These are phyloP conservation scores for Agapornis canus DNA, from an alignment of 2,797 vertebrate genomes.

Conservation along the genomic window DNA sequence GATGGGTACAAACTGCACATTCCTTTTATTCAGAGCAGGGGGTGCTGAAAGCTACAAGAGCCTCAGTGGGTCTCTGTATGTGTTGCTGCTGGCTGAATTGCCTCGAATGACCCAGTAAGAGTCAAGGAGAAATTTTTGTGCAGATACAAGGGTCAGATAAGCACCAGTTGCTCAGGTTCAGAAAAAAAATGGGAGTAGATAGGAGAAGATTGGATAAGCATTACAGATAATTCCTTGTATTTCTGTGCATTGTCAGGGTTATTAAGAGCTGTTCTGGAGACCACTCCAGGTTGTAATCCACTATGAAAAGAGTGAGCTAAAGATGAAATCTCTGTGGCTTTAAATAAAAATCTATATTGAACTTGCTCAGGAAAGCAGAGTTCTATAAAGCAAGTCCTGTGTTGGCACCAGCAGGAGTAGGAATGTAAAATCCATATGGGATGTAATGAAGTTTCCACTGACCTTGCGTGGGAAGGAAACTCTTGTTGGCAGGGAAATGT, in stretches of 20 bases:
- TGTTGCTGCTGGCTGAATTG: not conserved
- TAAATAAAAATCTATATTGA: not conserved
- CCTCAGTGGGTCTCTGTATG: rapidly evolving
- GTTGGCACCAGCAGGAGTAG: constrained; percentile 9
- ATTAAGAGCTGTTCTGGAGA: not conserved
- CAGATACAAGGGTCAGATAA: not conserved
- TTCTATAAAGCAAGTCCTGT: not conserved
- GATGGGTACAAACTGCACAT: too few species aligned
- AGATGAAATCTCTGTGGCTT: not conserved
- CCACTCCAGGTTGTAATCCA: not conserved
- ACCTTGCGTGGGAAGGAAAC: constrained; percentile 18
- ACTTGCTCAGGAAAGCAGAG: not conserved
- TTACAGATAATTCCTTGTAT: not conserved
- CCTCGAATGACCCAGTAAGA: not conserved
- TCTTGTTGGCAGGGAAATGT: not conserved
- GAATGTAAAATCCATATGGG: constrained; percentile 19
- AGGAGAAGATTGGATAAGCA: not conserved
- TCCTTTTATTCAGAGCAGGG: rapidly evolving
- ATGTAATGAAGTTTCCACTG: not conserved
- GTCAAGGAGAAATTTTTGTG: not conserved
- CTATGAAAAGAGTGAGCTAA: not conserved
- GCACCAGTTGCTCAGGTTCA: not conserved
- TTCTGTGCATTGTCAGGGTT: not conserved
- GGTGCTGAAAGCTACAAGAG: not conserved
- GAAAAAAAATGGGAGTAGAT: not conserved